Conservation (phyloP, 2,113 vertebrate genomes). For the Caloenas nicobarica region DNA sequence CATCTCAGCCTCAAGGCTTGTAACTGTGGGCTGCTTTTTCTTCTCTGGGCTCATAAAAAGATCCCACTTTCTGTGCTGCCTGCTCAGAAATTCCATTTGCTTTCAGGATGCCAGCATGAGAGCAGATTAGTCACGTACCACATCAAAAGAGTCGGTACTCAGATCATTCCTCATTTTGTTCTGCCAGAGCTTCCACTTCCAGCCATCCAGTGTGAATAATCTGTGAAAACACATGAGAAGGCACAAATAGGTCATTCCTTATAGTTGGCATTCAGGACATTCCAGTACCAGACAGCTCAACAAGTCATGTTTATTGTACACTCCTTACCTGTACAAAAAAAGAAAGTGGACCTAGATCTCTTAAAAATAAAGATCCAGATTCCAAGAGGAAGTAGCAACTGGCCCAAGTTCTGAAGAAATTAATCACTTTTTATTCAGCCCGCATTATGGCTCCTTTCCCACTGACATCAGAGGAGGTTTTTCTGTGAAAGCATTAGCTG, state of each 20-base stretch:
- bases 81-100: constrained; percentile 28
- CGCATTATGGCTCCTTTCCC: not conserved
- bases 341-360: not conserved
- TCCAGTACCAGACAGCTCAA: not conserved
- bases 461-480: not conserved
- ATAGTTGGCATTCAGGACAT: not conserved
- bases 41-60: not conserved
- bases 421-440: not conserved
- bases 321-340: not conserved
- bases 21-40: not conserved
- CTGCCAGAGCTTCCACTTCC: not conserved
- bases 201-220: not conserved
- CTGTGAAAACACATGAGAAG: not conserved
- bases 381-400: not conserved
- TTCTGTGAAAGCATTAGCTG: not conserved
- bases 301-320: not conserved
- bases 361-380: not conserved
- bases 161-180: not conserved
- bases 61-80: not conserved
- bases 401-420: not conserved
- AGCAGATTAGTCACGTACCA: not conserved
- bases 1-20: not conserved
- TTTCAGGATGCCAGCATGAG: not conserved
- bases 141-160: not conserved
- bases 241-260: not conserved